Conservation (phyloP, 2,888 invertebrate species). For the Thyatira batis region DNA sequence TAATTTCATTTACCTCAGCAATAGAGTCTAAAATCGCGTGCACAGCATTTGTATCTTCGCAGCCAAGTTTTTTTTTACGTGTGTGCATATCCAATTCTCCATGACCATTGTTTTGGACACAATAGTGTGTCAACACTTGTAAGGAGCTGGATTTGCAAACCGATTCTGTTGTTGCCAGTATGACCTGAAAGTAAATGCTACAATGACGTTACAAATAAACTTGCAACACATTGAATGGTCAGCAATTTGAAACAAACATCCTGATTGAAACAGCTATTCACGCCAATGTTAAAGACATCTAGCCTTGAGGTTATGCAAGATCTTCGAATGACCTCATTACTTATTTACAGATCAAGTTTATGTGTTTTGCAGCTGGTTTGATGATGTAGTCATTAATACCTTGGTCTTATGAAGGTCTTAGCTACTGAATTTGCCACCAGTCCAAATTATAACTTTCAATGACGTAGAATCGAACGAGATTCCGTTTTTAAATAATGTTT, state of each 20-base stretch:
- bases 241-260: slow-evolving; percentile 3
- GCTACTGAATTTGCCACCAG: no score
- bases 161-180: slow-evolving; percentile 25
- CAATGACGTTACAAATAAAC: slow-evolving; percentile 7
- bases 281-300: neutral
- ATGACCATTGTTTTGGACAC: slow-evolving; percentile 48
- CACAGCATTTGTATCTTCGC: slow-evolving; percentile 13
- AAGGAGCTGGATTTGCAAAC: slow-evolving; percentile 47
- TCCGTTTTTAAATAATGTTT: no score
- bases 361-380: no score
- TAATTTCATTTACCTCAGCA: slow-evolving; percentile 8
- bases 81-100: slow-evolving; percentile 14
- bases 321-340: slow-evolving; percentile 1
- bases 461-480: no score
- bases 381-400: no score
- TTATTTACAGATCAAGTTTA: neutral
- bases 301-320: slow-evolving; percentile 1
- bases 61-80: slow-evolving; percentile 19
- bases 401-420: no score
- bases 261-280: neutral
- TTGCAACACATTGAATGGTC: neutral
- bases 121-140: slow-evolving; percentile 45
- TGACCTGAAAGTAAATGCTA: slow-evolving; percentile 23
- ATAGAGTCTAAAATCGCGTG: slow-evolving; percentile 22
- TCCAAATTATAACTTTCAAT: no score